Evolutionary conservation across 1,140 invertebrate species (phyloP).

Genomic region (Dinoponera quadriceps): DNA sequence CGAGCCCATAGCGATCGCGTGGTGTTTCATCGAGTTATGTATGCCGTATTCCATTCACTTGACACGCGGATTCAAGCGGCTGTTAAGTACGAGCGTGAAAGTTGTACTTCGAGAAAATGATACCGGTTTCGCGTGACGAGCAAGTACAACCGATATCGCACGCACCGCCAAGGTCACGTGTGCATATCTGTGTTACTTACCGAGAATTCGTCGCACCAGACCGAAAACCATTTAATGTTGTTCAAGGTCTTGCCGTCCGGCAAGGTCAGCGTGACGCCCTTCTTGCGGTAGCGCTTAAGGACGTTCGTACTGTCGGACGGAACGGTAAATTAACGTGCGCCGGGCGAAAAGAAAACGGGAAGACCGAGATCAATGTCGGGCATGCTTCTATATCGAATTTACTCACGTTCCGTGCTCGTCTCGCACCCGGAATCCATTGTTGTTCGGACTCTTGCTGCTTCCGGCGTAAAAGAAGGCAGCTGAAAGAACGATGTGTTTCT

Average conservation of each 20-base stretch:
- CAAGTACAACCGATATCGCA: constrained; percentile 33
- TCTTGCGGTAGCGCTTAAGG: constrained; percentile 91
- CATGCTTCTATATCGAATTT: constrained; percentile 9
- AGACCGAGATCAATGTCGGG: no score
- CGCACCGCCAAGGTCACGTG: constrained; percentile 66
- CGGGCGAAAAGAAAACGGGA: no score
- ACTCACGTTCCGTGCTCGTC: constrained; percentile 91
- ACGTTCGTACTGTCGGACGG: constrained; percentile 87
- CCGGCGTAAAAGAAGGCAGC: constrained; percentile 96
- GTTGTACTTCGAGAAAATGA: constrained; percentile 67
- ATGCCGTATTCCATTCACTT: constrained; percentile 45
- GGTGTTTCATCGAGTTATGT: background rate
- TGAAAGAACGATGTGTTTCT: constrained; percentile 84
- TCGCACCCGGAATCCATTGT: constrained; percentile 90
- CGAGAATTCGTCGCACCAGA: constrained; percentile 95
- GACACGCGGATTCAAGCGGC: constrained; percentile 19
- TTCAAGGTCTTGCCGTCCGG: constrained; percentile 94
- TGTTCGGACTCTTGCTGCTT: constrained; percentile 88
- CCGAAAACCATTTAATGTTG: constrained; percentile 94
- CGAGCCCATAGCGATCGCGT: background rate
- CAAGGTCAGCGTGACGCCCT: constrained; percentile 93
- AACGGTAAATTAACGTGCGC: background rate
- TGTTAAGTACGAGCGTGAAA: constrained; percentile 68
- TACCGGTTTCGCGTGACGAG: constrained; percentile 64
- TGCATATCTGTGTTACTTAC: constrained; percentile 86